These are phyloP conservation scores for Poicephalus meyeri DNA, from an alignment of 2,113 vertebrate species.

Conservation along the genomic window DNA sequence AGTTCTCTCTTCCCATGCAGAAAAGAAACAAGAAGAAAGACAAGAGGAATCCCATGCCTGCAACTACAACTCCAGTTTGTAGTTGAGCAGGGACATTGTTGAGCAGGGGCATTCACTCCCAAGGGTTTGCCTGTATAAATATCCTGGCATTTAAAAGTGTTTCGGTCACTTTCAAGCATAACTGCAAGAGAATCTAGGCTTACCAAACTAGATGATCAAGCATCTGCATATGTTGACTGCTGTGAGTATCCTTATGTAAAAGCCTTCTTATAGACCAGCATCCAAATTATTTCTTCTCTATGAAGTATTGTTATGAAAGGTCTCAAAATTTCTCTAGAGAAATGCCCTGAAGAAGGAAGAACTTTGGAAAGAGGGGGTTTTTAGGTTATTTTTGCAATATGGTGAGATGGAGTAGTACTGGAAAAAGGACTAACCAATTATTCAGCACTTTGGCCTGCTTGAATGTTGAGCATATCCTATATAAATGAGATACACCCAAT, in stretches of 20 bases:
- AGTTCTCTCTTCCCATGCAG: background rate
- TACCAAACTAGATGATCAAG: background rate
- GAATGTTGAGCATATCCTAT: background rate
- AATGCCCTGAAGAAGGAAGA: background rate
- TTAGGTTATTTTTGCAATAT: background rate
- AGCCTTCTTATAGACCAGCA: background rate
- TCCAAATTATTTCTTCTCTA: background rate
- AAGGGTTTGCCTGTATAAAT: background rate
- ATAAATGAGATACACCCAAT: background rate
- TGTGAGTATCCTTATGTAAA: background rate
- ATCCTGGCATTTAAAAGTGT: background rate
- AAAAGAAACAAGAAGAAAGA: background rate
- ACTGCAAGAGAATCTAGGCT: background rate
- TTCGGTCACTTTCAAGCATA: background rate
- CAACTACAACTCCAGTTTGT: accelerated
- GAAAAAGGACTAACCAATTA: background rate
- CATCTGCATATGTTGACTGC: background rate
- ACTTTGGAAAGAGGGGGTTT: background rate
- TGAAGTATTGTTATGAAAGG: background rate
- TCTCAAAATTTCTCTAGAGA: background rate
- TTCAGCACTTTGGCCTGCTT: background rate
- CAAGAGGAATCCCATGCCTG: background rate
- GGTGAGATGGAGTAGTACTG: background rate
- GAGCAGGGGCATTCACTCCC: background rate
- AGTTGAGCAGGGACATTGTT: background rate